Evolutionary conservation across 2,113 vertebrate species (phyloP).

Genomic region (Antennarius striatus): DNA sequence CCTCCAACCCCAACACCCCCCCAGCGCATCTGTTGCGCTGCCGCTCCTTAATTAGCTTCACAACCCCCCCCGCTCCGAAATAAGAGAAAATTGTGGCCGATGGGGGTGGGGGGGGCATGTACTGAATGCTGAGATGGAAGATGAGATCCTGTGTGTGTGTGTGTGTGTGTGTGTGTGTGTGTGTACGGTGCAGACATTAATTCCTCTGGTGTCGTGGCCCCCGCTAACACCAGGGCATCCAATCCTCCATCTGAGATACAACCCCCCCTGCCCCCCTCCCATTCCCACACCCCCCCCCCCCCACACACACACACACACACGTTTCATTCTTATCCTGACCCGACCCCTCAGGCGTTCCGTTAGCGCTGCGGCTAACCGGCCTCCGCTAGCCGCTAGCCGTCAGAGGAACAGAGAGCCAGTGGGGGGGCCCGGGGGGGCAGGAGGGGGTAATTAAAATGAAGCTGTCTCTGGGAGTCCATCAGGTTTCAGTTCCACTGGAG

Average conservation of each 20-base stretch:
- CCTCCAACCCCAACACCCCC: too few species aligned
- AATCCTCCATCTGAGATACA: too few species aligned
- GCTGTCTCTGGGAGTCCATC: constrained; percentile 70
- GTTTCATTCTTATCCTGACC: too few species aligned
- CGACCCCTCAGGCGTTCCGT: too few species aligned
- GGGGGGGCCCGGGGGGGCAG: constrained; percentile 43
- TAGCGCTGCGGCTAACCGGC: too few species aligned
- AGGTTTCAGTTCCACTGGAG: constrained; percentile 74
- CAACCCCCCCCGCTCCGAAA: constrained; percentile 65
- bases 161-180: constrained; percentile 11
- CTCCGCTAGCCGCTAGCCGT: constrained; percentile 33
- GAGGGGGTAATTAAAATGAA: constrained; percentile 64
- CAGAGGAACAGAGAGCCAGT: constrained; percentile 15
- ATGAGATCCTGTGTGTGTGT: constrained; percentile 33
- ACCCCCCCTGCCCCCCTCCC: too few species aligned
- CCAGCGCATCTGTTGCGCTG: constrained; percentile 72
- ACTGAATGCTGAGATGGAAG: constrained; percentile 54
- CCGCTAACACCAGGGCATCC: too few species aligned
- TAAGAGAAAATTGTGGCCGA: constrained; percentile 54
- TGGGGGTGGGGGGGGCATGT: constrained; percentile 37
- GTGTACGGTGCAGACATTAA: constrained; percentile 26
- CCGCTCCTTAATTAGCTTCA: constrained; percentile 71
- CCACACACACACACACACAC: too few species aligned
- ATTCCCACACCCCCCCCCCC: too few species aligned
- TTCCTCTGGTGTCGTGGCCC: constrained; percentile 30